These are phyloP conservation scores for Lymantria monacha DNA, from an alignment of 2,888 invertebrate species.

Conservation along the genomic window DNA sequence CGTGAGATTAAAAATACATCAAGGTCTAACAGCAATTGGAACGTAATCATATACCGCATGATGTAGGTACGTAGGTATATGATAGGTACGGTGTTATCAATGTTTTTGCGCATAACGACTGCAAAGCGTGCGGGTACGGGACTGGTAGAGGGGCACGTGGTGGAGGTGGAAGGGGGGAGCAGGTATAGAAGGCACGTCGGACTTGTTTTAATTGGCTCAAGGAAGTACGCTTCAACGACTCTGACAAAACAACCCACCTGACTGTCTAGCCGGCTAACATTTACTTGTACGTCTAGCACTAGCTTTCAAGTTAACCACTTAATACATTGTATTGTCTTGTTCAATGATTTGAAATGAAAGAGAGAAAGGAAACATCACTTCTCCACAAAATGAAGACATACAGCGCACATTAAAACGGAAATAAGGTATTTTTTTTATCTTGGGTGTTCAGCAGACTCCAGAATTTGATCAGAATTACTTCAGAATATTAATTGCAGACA, in stretches of 20 bases:
- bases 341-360: conserved; percentile 1
- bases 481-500: too few relatives aligned
- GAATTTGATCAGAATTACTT: too few relatives aligned
- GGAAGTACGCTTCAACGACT: conserved; percentile 70
- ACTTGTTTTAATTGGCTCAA: conserved; percentile 66
- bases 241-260: conserved; percentile 39
- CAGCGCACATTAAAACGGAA: too few relatives aligned
- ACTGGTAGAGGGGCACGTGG: conserved; percentile 4
- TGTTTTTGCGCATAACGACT: conserved; percentile 42
- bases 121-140: conserved; percentile 14
- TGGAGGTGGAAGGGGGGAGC: conserved; percentile 7
- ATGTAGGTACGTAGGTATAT: too few relatives aligned
- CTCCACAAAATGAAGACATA: too few relatives aligned
- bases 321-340: neutral
- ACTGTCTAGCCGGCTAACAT: conserved; percentile 35
- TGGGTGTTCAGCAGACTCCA: too few relatives aligned
- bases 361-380: too few relatives aligned
- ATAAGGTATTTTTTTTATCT: too few relatives aligned
- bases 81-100: conserved; percentile 34
- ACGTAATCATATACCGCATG: too few relatives aligned
- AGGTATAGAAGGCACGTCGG: conserved; percentile 29
- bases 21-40: too few relatives aligned
- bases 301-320: neutral
- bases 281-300: conserved; percentile 27
- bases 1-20: too few relatives aligned